A percentile compares a stretch with the other conserved stretches of the same genome.
These are phyloP conservation scores for Smittia aterrima DNA, from an alignment of 2,888 invertebrate species.

Conservation along the genomic window DNA sequence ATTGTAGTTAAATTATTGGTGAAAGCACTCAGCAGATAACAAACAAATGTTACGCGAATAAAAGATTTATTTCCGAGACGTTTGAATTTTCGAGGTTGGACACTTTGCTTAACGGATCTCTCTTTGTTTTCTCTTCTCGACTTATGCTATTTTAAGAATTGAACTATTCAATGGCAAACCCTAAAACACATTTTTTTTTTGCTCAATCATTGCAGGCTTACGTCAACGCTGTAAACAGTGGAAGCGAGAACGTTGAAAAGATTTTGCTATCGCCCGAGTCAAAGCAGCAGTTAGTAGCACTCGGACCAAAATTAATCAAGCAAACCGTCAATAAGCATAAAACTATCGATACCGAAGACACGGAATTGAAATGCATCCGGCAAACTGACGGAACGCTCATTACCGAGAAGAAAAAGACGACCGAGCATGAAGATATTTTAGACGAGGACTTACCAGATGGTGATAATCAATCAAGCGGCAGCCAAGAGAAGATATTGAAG, in stretches of 20 bases:
- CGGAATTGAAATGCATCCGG: constrained; percentile 71
- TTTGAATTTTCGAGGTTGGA: background rate
- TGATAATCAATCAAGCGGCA: constrained; percentile 53
- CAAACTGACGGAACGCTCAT: constrained; percentile 80
- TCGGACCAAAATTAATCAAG: constrained; percentile 70
- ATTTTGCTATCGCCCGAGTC: constrained; percentile 65
- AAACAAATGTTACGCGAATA: background rate
- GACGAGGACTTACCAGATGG: constrained; percentile 76
- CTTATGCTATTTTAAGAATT: constrained; percentile 14
- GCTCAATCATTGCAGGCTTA: constrained; percentile 63
- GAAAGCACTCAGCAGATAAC: background rate
- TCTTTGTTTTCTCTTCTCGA: constrained; percentile 12
- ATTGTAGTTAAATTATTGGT: background rate
- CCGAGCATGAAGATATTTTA: constrained; percentile 79
- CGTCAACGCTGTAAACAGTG: constrained; percentile 67
- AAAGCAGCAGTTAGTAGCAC: constrained; percentile 62
- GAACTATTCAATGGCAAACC: background rate
- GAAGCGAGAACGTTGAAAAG: constrained; percentile 67
- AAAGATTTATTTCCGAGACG: background rate
- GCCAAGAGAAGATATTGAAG: constrained; percentile 49
- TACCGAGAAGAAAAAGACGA: constrained; percentile 78
- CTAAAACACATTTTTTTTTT: background rate
- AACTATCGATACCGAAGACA: constrained; percentile 83
- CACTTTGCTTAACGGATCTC: constrained; percentile 26
- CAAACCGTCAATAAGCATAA: constrained; percentile 75